These are phyloP conservation scores for Pseudomyrmex flavicornis DNA, from an alignment of 1,140 invertebrate genomes.

Conservation along the genomic window DNA sequence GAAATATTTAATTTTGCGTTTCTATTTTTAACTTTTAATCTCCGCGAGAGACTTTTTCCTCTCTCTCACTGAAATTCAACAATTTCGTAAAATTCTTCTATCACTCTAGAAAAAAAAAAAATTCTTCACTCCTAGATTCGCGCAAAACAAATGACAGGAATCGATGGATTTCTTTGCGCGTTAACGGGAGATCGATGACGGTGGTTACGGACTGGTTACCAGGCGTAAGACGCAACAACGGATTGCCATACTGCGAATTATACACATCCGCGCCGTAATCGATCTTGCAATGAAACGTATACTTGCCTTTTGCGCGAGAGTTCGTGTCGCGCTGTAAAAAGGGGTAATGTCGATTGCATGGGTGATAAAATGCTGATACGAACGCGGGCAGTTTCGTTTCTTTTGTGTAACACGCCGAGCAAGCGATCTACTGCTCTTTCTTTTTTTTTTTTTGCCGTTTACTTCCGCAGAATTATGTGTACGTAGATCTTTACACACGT, in stretches of 20 bases:
- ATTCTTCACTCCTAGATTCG: not conserved
- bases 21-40: not conserved
- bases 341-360: conserved; percentile 59
- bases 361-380: conserved; percentile 57
- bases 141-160: not conserved
- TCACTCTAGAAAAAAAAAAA: not conserved
- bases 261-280: conserved; percentile 18
- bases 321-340: conserved; percentile 53
- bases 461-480: conserved; percentile 32
- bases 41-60: not conserved
- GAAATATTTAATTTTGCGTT: not conserved
- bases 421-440: conserved; percentile 26
- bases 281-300: conserved; percentile 49
- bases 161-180: not conserved
- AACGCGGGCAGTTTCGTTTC: conserved; percentile 42
- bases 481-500: conserved; percentile 7
- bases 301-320: conserved; percentile 9
- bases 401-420: conserved; percentile 49
- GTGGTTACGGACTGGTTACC: not conserved
- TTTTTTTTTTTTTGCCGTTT: conserved; percentile 32
- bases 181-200: too few relatives aligned
- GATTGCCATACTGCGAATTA: conserved; percentile 16
- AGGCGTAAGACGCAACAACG: not conserved
- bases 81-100: too few relatives aligned
- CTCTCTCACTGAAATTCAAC: not conserved